These are phyloP conservation scores for Pyrochroa serraticornis DNA, from an alignment of 2,888 invertebrate genomes.

Conservation along the genomic window DNA sequence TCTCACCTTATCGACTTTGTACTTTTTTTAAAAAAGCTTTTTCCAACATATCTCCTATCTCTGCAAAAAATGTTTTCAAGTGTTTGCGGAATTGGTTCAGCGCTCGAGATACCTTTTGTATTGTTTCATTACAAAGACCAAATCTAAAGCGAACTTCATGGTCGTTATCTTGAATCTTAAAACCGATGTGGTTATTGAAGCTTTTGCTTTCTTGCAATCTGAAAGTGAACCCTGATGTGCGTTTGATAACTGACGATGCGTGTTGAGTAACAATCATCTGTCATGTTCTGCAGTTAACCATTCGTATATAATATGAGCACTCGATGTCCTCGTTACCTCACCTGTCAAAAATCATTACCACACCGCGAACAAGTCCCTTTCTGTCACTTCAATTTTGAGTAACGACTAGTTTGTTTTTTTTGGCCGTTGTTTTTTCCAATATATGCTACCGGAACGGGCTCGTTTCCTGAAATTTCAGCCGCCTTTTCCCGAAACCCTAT, in stretches of 20 bases:
- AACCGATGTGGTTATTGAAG: too few species aligned
- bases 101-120: too few species aligned
- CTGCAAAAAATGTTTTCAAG: too few species aligned
- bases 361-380: conserved; percentile 8
- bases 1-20: too few species aligned
- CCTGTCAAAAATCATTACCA: conserved; percentile 35
- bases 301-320: conserved; percentile 36
- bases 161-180: too few species aligned
- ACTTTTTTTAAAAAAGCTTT: too few species aligned
- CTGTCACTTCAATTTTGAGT: background rate
- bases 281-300: conserved; percentile 35
- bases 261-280: conserved; percentile 31
- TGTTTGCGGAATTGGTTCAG: too few species aligned
- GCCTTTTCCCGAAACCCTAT: background rate
- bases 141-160: too few species aligned
- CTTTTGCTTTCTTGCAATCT: too few species aligned
- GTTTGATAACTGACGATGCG: conserved; percentile 2
- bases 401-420: background rate
- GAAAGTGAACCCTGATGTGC: too few species aligned
- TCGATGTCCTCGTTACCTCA: conserved; percentile 32
- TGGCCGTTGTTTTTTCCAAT: background rate
- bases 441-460: background rate
- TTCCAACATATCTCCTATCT: too few species aligned
- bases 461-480: conserved; percentile 2
- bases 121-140: too few species aligned